A percentile compares a stretch with the other conserved stretches of the same genome.
Conservation (phyloP, 2,888 invertebrate genomes). For the Parnassius orleans region DNA sequence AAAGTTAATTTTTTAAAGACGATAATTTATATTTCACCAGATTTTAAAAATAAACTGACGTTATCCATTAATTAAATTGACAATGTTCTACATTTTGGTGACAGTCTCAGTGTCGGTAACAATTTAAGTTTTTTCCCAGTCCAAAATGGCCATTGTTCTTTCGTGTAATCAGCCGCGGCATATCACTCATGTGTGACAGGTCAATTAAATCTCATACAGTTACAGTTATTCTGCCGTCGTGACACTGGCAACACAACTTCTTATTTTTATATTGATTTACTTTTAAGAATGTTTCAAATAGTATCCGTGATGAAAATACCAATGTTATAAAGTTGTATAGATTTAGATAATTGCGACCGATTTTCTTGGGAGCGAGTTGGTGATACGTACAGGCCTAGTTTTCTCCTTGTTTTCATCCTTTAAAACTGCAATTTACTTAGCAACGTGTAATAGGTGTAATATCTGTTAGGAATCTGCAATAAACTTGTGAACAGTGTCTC, state of each 20-base stretch:
- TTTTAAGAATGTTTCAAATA: slow-evolving; percentile 52
- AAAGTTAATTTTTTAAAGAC: no score
- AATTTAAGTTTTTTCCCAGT: no score
- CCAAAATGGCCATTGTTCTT: not conserved
- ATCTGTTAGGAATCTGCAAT: not conserved
- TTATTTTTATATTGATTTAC: slow-evolving; percentile 62
- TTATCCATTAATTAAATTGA: no score
- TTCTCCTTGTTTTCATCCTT: not conserved
- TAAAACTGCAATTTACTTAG: not conserved
- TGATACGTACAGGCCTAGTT: slow-evolving; percentile 61
- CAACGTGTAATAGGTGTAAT: not conserved
- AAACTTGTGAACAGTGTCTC: not conserved
- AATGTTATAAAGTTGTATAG: slow-evolving; percentile 73
- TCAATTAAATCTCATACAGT: slow-evolving; percentile 56
- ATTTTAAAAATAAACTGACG: no score
- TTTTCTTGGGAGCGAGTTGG: slow-evolving; percentile 47
- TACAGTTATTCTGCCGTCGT: slow-evolving; percentile 41
- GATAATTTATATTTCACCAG: no score
- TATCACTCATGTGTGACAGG: slow-evolving; percentile 67
- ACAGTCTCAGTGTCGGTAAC: no score
- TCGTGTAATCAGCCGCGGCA: slow-evolving; percentile 46
- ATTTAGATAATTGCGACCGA: slow-evolving; percentile 53
- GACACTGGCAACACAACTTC: slow-evolving; percentile 59
- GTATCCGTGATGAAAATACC: slow-evolving; percentile 49
- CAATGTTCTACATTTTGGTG: no score